A percentile compares a stretch with the other conserved stretches of the same genome.
Conservation (phyloP, 2,888 invertebrate genomes). For the Rotaria macrura region DNA sequence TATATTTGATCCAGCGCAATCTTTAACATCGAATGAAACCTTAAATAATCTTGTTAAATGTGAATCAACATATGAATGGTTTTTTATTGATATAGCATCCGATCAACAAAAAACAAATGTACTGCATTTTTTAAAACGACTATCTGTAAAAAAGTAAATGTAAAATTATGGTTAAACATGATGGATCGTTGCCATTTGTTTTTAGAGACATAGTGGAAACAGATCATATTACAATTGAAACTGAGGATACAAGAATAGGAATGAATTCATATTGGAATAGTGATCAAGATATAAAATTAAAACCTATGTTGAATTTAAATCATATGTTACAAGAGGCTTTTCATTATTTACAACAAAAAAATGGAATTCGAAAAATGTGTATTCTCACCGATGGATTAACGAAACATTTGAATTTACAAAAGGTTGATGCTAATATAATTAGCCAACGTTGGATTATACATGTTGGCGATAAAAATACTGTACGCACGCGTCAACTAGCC, state of each 20-base stretch:
- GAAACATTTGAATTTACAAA: neutral
- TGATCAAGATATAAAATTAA: neutral
- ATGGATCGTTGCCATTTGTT: no score
- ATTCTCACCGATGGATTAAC: neutral
- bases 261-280: neutral
- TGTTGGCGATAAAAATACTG: neutral
- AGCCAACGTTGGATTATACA: neutral
- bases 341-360: neutral
- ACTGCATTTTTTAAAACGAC: neutral
- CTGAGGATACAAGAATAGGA: neutral
- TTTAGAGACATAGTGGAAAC: neutral
- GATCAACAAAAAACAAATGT: neutral
- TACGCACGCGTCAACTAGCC: neutral
- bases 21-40: neutral
- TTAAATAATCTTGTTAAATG: neutral
- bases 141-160: neutral
- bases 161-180: neutral
- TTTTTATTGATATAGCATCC: neutral
- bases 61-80: neutral
- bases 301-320: neutral
- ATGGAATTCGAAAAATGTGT: neutral
- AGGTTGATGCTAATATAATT: neutral
- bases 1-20: neutral
- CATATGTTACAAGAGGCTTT: neutral
- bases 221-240: neutral